Percentiles rank a stretch among this genome's conserved stretches.
Evolutionary conservation across 2,888 invertebrate species (phyloP).

Genomic region (Ethmia dodecea): DNA sequence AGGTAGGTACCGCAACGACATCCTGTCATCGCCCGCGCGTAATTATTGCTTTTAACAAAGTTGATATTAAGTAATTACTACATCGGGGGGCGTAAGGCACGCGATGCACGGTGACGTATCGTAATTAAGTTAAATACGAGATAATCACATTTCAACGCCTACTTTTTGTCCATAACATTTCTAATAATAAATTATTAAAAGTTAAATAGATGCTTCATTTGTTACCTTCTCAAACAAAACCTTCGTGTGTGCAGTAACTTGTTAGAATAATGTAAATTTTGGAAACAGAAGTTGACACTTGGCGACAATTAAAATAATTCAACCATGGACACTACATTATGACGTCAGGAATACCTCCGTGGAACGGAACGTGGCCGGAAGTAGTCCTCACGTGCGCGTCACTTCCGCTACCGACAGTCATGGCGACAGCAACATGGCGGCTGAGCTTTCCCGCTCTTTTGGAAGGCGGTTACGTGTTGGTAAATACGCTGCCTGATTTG

Average conservation of each 20-base stretch:
- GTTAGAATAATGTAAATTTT: too few species aligned
- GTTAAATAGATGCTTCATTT: too few species aligned
- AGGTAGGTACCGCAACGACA: too few species aligned
- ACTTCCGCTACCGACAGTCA: constrained; percentile 63
- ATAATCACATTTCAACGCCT: too few species aligned
- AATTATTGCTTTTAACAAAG: constrained; percentile 24
- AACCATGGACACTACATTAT: constrained; percentile 45
- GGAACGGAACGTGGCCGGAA: constrained; percentile 63
- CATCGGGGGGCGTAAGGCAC: not conserved
- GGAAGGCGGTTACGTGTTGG: constrained; percentile 1
- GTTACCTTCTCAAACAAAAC: too few species aligned
- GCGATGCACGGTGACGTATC: too few species aligned
- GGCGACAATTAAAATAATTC: constrained; percentile 32
- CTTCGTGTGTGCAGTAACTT: too few species aligned
- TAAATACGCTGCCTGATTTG: not conserved
- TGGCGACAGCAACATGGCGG: constrained; percentile 70
- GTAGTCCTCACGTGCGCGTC: constrained; percentile 69
- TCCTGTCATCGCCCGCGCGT: constrained; percentile 6
- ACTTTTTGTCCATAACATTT: too few species aligned
- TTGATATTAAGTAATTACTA: constrained; percentile 21
- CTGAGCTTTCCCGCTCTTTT: constrained; percentile 55
- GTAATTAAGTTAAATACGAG: too few species aligned
- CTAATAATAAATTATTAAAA: too few species aligned
- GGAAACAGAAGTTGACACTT: constrained; percentile 18
- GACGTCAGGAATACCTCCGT: constrained; percentile 71